These are phyloP conservation scores for Diplosoma virens DNA, from an alignment of 23 tunicate species.

Conservation along the genomic window DNA sequence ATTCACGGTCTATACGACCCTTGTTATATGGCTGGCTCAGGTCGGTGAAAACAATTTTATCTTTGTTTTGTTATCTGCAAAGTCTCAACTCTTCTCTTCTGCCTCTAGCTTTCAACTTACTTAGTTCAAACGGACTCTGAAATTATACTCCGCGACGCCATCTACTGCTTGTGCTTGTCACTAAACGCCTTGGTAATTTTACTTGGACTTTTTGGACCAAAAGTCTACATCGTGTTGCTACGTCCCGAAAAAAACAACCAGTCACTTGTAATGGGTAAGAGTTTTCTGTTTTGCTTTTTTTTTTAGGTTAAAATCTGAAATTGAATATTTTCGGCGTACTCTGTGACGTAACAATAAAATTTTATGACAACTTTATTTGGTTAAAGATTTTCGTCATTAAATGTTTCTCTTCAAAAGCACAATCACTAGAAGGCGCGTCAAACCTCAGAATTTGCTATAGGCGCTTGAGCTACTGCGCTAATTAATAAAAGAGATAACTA, in stretches of 20 bases:
- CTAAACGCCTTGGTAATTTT: constrained; percentile 59
- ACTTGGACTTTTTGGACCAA: constrained; percentile 68
- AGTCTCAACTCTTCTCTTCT: too few relatives aligned
- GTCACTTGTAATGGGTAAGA: constrained; percentile 38
- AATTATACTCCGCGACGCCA: constrained; percentile 61
- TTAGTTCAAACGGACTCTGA: constrained; percentile 37
- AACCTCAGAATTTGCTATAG: too few relatives aligned
- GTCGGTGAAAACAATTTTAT: background rate
- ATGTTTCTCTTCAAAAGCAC: too few relatives aligned
- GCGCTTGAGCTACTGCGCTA: too few relatives aligned
- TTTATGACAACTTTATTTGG: too few relatives aligned
- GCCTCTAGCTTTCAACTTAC: constrained; percentile 49
- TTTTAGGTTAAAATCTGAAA: too few relatives aligned
- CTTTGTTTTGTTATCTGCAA: too few relatives aligned
- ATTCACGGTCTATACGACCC: constrained; percentile 61
- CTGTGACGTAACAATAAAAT: too few relatives aligned
- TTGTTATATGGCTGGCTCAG: constrained; percentile 71
- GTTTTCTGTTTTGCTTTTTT: background rate
- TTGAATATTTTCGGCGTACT: too few relatives aligned
- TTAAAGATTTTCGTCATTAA: too few relatives aligned
- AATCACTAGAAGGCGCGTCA: too few relatives aligned
- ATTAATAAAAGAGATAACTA: too few relatives aligned
- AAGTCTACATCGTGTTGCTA: constrained; percentile 55
- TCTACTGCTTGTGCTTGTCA: constrained; percentile 59
- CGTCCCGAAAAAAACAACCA: constrained; percentile 72